These are phyloP conservation scores for Hirtodrosophila confusa DNA, from an alignment of 2,888 invertebrate species.

Conservation along the genomic window DNA sequence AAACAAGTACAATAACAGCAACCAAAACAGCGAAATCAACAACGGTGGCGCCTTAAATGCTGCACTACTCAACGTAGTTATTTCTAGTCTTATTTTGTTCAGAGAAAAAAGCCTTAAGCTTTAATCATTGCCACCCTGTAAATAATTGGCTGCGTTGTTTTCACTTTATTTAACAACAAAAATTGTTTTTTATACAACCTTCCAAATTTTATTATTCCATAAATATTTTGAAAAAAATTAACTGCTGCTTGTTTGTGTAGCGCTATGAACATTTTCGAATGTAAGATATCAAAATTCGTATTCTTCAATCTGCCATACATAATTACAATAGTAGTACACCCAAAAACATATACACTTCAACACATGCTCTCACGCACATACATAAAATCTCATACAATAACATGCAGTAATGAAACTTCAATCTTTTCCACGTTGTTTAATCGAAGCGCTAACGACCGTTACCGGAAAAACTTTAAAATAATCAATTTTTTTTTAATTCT, in stretches of 20 bases:
- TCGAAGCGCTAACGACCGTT: constrained; percentile 30
- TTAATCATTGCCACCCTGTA: constrained; percentile 49
- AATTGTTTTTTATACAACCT: constrained; percentile 2
- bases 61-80: constrained; percentile 49
- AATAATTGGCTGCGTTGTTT: constrained; percentile 81
- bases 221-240: constrained; percentile 5
- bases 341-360: constrained; percentile 16
- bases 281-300: constrained; percentile 55
- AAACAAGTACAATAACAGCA: constrained; percentile 28
- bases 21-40: constrained; percentile 9
- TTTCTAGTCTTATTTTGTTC: constrained; percentile 68
- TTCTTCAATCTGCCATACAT: constrained; percentile 75
- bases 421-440: constrained; percentile 62
- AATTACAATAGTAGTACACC: constrained; percentile 41
- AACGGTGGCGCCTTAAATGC: constrained; percentile 35
- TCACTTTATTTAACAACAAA: constrained; percentile 22
- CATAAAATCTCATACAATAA: constrained; percentile 30
- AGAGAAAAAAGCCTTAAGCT: constrained; percentile 35
- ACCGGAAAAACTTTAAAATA: constrained; percentile 5
- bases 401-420: constrained; percentile 54
- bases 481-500: constrained; percentile 7
- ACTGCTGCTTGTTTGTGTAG: constrained; percentile 41
- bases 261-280: constrained; percentile 24
- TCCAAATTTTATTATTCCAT: constrained; percentile 13
- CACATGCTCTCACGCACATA: constrained; percentile 12